Percentiles rank a stretch among this genome's conserved stretches.
These are phyloP conservation scores for Nyctereutes procyonoides DNA, from an alignment of 2,113 vertebrate genomes.

Conservation along the genomic window DNA sequence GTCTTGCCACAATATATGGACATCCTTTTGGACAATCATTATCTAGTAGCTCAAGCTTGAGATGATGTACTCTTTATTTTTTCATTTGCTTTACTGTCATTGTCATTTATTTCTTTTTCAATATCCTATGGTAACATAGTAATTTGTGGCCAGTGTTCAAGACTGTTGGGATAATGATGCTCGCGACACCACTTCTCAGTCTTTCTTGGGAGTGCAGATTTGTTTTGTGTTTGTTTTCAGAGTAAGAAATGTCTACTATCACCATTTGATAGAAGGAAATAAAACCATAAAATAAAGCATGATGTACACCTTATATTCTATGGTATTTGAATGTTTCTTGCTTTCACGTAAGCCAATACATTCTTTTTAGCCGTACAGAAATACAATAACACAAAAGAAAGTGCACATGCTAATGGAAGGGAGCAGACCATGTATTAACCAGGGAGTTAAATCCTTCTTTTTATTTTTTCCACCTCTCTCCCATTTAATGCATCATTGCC, in stretches of 20 bases:
- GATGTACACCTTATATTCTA: not conserved
- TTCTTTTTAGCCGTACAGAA: constrained; percentile 20
- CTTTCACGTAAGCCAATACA: constrained; percentile 40
- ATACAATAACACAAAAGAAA: not conserved
- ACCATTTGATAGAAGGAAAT: not conserved
- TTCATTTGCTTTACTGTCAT: not conserved
- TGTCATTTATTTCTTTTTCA: not conserved
- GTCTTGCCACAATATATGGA: not conserved
- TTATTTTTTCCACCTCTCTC: constrained; percentile 64
- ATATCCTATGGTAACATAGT: not conserved
- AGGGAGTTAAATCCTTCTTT: constrained; percentile 61
- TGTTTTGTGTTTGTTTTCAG: not conserved
- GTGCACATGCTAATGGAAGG: constrained; percentile 39
- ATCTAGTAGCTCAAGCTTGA: not conserved
- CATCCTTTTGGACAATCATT: not conserved
- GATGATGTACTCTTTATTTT: not conserved
- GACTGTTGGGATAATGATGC: not conserved
- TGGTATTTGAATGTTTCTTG: not conserved
- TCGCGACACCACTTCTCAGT: not conserved
- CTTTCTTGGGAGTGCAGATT: not conserved
- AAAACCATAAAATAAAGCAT: not conserved
- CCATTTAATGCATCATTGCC: constrained; percentile 54
- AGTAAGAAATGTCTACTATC: not conserved
- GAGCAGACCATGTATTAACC: constrained; percentile 41
- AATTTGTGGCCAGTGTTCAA: not conserved